Percentiles rank a stretch among this genome's conserved stretches.
Evolutionary conservation across 2,113 vertebrate species (phyloP).

Genomic region (Malurus alboscapulatus): DNA sequence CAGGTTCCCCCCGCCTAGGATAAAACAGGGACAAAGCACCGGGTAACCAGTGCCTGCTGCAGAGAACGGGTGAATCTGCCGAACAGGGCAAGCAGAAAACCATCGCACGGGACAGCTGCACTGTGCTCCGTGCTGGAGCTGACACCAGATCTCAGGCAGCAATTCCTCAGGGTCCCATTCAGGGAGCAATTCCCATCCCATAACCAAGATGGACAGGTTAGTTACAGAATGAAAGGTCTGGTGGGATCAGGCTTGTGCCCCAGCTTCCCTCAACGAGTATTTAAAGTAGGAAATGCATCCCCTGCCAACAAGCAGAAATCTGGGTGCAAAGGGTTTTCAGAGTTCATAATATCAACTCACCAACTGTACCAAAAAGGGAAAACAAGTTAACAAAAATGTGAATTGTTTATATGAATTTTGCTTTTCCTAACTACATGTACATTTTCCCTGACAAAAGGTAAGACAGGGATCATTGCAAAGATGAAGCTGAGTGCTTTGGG

Average conservation of each 20-base stretch:
- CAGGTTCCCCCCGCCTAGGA: constrained; percentile 88
- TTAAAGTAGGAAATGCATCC: neutral
- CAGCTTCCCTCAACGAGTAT: neutral
- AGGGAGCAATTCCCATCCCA: too few relatives aligned
- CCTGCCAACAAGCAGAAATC: neutral
- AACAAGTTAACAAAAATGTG: neutral
- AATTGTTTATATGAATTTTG: neutral
- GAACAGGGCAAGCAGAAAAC: neutral
- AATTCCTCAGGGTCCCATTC: neutral
- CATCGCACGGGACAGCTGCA: accelerated
- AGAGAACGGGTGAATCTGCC: neutral
- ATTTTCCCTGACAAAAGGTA: neutral
- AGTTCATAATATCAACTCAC: neutral
- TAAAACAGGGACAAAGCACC: constrained; percentile 47
- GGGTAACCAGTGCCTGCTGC: neutral
- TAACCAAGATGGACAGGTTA: neutral
- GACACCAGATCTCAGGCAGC: neutral
- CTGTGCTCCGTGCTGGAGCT: accelerated
- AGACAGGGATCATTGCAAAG: neutral
- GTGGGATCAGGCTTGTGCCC: neutral
- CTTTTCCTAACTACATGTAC: neutral
- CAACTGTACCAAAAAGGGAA: neutral
- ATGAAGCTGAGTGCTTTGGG: accelerated
- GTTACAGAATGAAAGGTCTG: neutral
- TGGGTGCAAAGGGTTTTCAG: neutral